Base-by-base conservation (phyloP, 2,113 vertebrate genomes). In the Elachura formosa region DNA sequence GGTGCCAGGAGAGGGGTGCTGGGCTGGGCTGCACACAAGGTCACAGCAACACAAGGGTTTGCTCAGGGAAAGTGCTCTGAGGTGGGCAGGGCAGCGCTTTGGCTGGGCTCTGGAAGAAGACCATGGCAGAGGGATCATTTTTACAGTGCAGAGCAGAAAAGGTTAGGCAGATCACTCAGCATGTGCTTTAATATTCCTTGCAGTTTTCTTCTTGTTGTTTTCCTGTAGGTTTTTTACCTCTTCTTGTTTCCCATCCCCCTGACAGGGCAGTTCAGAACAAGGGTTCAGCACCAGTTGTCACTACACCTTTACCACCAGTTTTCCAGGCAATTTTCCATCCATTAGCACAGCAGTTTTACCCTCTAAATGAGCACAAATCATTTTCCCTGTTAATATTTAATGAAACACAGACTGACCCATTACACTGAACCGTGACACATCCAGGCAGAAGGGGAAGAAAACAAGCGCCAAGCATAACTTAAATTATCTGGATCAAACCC, bases 331-430 rank as follows among this genome's bases (percentile, higher is more conserved):
- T 85, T 96, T 94, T 83, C 82, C 77, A 43, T 76, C 89, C 75
- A 93, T 80, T 91, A 92, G 74, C 74, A 66, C 67, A 74, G 59
- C 22, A 41, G 71, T 15, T 48, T 58, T 79, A 25, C 58, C n/a
- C 41, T 86, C 85, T 93, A 77, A 95, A 83, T 0, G 6, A 95
- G 46, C 49, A n/a, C 21, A 48, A 87, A 43, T 73, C 23, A 73
- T 69, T 76, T 85, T 73, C 62, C 22, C 33, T 21, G 40, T 93
- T 93, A 96, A 90, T 83, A 86, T 74, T 96, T 90, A 80, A 95
- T 93, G 78, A 89, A 84, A 74, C 36, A 52, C 66, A 91, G 75
- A 26, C 63, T 80, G 68, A 77, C n/a, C 72, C 49, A 21, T 66
- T 63, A 74, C 64, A 45, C 46, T 55, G 24, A 73, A 69, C 59